Evolutionary conservation across 2,797 vertebrate species (phyloP).

Genomic region (Lerista edwardsae): DNA sequence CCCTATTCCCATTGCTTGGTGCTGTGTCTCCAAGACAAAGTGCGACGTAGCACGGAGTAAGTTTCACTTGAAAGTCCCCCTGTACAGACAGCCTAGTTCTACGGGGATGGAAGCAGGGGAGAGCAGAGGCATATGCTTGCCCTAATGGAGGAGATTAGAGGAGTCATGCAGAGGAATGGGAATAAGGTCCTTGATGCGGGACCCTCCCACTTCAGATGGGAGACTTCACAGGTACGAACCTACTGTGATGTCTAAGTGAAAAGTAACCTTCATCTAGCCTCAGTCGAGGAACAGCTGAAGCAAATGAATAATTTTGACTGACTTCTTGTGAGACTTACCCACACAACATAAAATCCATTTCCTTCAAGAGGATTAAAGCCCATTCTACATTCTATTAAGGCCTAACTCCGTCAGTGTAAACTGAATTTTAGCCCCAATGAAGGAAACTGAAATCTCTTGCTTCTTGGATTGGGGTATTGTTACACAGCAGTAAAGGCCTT

Average conservation of each 20-base stretch:
- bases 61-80: conserved; percentile 25
- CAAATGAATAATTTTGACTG: conserved; percentile 23
- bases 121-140: conserved; percentile 19
- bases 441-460: not conserved
- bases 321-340: conserved; percentile 1
- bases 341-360: conserved; percentile 1
- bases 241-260: conserved; percentile 20
- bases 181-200: accelerated
- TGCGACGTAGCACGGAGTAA: not conserved
- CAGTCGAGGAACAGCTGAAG: not conserved
- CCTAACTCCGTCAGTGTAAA: not conserved
- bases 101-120: not conserved
- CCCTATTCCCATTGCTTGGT: not conserved
- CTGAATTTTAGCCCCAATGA: not conserved
- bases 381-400: not conserved
- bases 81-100: not conserved
- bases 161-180: conserved; percentile 22
- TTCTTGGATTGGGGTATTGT: not conserved
- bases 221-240: not conserved
- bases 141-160: conserved; percentile 26
- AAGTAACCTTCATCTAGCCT: conserved; percentile 25
- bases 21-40: conserved; percentile 15
- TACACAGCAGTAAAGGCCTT: not conserved
- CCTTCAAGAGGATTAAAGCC: not conserved
- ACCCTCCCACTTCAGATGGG: not conserved